phyloP scores from a whole-genome alignment of 1,140 invertebrate species.

The Meloidogyne chitwoodi region DNA sequence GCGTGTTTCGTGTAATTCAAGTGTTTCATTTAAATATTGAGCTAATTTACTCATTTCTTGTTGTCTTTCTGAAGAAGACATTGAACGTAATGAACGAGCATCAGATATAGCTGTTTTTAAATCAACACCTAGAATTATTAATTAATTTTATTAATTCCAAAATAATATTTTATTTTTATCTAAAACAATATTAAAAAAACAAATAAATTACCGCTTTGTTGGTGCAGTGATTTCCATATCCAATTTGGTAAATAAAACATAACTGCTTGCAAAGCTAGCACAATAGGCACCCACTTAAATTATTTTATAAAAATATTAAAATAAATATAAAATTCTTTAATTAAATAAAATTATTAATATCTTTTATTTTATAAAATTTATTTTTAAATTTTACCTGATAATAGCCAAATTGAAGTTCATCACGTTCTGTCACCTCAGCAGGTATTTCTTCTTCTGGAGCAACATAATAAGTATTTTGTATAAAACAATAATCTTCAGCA shows the following conservation, averaged over 20 bases:
- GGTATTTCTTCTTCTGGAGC: constrained; percentile 54
- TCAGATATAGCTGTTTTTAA: constrained; percentile 48
- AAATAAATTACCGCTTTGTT: constrained; percentile 62
- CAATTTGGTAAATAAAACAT: constrained; percentile 65
- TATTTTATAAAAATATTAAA: not conserved
- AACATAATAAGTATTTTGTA: constrained; percentile 59
- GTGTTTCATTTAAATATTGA: constrained; percentile 46
- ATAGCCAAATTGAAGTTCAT: constrained; percentile 54
- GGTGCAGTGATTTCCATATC: constrained; percentile 64
- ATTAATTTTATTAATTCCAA: not conserved
- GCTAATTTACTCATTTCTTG: constrained; percentile 44
- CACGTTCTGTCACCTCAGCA: constrained; percentile 44
- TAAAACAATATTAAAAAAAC: no score
- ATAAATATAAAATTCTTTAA: no score
- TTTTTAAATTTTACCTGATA: constrained; percentile 51
- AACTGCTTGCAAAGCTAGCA: constrained; percentile 63
- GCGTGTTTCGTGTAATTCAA: constrained; percentile 44
- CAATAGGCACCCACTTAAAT: constrained; percentile 59
- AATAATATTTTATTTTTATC: not conserved
- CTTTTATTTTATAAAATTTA: not conserved
- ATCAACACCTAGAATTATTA: constrained; percentile 41
- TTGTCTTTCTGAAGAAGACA: constrained; percentile 33
- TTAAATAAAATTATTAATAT: not conserved
- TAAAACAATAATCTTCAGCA: constrained; percentile 58
- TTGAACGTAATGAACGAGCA: constrained; percentile 44